These are phyloP conservation scores for Sericinus montela DNA, from an alignment of 2,888 invertebrate genomes.

Conservation along the genomic window DNA sequence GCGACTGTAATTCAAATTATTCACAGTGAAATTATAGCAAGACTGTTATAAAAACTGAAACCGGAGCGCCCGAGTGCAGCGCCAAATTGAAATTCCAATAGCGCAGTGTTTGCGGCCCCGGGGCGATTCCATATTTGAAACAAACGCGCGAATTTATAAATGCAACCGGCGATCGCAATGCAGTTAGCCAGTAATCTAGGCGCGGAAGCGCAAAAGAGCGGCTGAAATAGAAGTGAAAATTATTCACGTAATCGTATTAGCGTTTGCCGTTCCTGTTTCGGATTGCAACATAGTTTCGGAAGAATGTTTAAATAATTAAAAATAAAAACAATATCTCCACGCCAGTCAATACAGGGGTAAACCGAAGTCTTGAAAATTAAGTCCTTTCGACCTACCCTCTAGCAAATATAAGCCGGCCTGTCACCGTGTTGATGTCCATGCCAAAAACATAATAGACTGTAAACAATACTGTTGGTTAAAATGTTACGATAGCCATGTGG, in stretches of 20 bases:
- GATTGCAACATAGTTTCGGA: not conserved
- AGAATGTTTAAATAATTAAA: not conserved
- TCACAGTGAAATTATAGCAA: conserved; percentile 11
- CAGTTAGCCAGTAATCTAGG: conserved; percentile 14
- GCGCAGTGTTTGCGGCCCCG: conserved; percentile 11
- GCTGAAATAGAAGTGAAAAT: conserved; percentile 1
- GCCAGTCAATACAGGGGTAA: no score
- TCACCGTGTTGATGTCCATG: no score
- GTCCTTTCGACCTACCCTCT: no score
- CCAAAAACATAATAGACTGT: no score
- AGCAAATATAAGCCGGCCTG: no score
- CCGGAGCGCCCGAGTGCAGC: not conserved
- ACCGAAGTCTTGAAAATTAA: not conserved
- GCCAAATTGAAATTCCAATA: conserved; percentile 18
- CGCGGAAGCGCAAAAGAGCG: conserved; percentile 3
- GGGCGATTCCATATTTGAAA: conserved; percentile 7
- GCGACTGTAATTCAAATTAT: not conserved
- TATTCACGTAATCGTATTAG: conserved; percentile 8
- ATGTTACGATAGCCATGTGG: no score
- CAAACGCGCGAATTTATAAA: conserved; percentile 15
- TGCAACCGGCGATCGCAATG: conserved; percentile 8
- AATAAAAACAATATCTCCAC: no score
- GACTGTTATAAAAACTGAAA: conserved; percentile 11
- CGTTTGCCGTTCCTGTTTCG: not conserved
- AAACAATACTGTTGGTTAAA: no score